These are phyloP conservation scores for cattle (Bos taurus) DNA, from an alignment of 2,113 vertebrate genomes.

Conservation along the genomic window DNA sequence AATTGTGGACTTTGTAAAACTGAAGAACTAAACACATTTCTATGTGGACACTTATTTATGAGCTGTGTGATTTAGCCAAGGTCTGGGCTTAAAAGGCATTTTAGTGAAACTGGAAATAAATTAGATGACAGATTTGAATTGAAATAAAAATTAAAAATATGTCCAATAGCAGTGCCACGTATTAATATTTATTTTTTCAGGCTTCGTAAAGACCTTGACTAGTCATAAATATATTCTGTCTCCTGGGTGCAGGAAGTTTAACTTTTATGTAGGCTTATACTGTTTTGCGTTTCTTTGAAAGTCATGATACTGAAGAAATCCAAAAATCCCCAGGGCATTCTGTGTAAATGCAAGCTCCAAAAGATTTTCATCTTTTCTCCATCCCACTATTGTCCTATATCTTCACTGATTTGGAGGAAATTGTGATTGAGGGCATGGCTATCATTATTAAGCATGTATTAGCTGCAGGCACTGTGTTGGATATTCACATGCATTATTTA, in stretches of 20 bases:
- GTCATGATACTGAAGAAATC: not conserved
- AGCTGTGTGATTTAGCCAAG: not conserved
- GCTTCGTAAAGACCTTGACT: not conserved
- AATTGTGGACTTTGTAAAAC: not conserved
- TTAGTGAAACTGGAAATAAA: constrained; percentile 17
- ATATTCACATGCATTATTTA: not conserved
- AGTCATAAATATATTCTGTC: not conserved
- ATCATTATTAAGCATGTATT: not conserved
- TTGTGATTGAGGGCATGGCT: not conserved
- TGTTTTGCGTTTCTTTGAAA: constrained; percentile 11
- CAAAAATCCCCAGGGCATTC: not conserved
- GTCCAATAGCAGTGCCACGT: not conserved
- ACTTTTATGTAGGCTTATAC: not conserved
- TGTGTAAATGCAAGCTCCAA: not conserved
- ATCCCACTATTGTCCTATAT: not conserved
- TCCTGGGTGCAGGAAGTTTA: not conserved
- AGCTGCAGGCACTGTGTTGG: not conserved
- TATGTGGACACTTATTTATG: not conserved
- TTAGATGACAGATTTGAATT: not conserved
- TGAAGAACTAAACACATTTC: not conserved
- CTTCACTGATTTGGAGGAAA: not conserved
- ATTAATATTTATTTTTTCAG: not conserved
- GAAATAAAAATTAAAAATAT: constrained; percentile 27
- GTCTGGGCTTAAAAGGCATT: not conserved
- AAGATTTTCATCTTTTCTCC: not conserved